Base-by-base conservation (phyloP, 2,113 vertebrate genomes). In the Eleginops maclovinus region DNA sequence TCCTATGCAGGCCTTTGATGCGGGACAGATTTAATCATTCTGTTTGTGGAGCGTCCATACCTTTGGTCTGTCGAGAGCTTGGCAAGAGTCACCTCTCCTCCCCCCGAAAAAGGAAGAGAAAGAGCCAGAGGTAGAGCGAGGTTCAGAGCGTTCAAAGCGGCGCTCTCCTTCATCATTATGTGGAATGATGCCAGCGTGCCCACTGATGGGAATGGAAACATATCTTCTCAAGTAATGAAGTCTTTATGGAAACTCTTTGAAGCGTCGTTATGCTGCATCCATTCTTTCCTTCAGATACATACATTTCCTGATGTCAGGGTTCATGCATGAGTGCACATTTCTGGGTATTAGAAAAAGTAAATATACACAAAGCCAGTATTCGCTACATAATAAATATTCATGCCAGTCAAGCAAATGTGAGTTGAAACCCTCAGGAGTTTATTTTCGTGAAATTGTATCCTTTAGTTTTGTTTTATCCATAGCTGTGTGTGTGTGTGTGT, bases 1-100 rank as follows among this genome's bases (percentile, higher is more conserved):
- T 93, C 90, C 91, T 79, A 91, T 91, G 91, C 91, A 92, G 81
- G 77, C 87, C 90, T 93, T 93, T 93, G 93, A 93, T 93, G 87
- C 82, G 1, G 83, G 87, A 89, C 83, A 85, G 91, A 89, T 90
- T 93, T 92, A 90, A 93, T 91, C 89, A 93, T 93, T 93, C 91
- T 93, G 91, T 93, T 93, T 93, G 93, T 93, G 87, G 81, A 89
- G 21, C 82, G 88, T 93, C 91, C 91, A 93, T 92, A 92, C 91
- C 93, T 93, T 93, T 93, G 93, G 93, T 93, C 90, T 92, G 89
- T 92, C 83, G 63, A 85, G 85, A 85, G 87, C 89, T 91, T 91
- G 93, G 90, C 91, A 60, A 83, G 85, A 83, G 90, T 89, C 90
- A 88, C 89, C 92, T 85, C 89, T 90, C 86, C 88, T 88, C 60